phyloP scores from a whole-genome alignment of 2,888 invertebrate genomes.

The Callosobruchus maculatus region DNA sequence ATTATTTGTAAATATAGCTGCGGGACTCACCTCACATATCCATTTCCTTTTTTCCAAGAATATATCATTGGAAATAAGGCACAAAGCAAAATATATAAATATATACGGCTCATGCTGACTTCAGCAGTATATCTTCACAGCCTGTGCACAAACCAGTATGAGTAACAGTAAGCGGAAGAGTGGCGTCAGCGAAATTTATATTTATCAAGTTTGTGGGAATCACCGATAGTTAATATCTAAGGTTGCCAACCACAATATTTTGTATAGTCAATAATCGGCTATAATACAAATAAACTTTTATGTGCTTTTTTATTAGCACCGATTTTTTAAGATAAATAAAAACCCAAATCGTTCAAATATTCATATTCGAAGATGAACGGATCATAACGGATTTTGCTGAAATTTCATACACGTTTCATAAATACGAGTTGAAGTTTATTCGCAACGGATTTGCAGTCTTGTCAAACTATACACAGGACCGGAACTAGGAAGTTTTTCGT shows the following conservation, averaged over 20 bases:
- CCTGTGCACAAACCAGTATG: not conserved
- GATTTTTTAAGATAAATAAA: too few species aligned
- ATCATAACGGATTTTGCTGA: too few species aligned
- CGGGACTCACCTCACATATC: not conserved
- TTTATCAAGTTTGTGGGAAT: not conserved
- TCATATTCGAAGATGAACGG: too few species aligned
- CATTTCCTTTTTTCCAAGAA: not conserved
- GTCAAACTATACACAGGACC: too few species aligned
- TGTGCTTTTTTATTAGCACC: too few species aligned
- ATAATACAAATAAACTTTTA: too few species aligned
- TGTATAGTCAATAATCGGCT: too few species aligned
- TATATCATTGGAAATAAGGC: not conserved
- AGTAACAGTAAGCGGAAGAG: not conserved
- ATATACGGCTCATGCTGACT: not conserved
- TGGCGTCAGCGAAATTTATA: not conserved
- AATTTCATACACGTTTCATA: too few species aligned
- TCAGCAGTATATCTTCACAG: not conserved
- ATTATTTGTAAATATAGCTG: not conserved
- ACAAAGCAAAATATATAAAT: not conserved
- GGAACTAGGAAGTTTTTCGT: too few species aligned
- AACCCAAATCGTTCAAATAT: too few species aligned
- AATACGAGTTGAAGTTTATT: too few species aligned
- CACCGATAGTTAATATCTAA: not conserved
- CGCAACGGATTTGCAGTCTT: too few species aligned
- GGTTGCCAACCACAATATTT: not conserved